A percentile compares a stretch with the other conserved stretches of the same genome.
Evolutionary conservation across 1,140 invertebrate genomes (phyloP).

Genomic region (Aphidius gifuensis): DNA sequence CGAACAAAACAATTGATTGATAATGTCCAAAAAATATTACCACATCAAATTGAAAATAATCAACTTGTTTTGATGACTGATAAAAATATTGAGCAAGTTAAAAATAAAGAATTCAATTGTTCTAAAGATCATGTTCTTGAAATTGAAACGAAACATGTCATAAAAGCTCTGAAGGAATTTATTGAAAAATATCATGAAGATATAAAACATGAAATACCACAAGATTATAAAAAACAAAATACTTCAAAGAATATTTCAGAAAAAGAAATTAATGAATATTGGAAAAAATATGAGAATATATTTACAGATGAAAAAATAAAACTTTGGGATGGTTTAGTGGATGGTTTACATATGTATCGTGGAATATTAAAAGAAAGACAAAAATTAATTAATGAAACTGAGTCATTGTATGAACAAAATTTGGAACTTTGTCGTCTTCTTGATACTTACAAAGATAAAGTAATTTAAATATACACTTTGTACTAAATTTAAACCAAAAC

Average conservation of each 20-base stretch:
- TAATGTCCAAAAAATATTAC: constrained; percentile 7
- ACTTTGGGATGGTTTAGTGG: constrained; percentile 57
- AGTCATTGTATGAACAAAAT: constrained; percentile 56
- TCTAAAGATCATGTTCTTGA: constrained; percentile 54
- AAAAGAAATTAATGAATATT: constrained; percentile 56
- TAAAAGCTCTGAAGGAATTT: constrained; percentile 56
- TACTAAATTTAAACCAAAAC: background rate
- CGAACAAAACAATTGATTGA: constrained; percentile 3
- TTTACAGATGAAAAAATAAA: constrained; percentile 52
- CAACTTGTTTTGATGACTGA: background rate
- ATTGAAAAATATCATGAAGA: constrained; percentile 47
- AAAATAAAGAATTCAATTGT: constrained; percentile 28
- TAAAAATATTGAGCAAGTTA: background rate
- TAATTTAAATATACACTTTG: constrained; percentile 21
- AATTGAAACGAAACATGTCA: constrained; percentile 57
- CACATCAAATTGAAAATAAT: background rate
- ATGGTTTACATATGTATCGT: constrained; percentile 58
- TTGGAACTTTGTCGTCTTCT: constrained; percentile 55
- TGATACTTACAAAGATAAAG: constrained; percentile 35
- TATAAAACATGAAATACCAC: constrained; percentile 33
- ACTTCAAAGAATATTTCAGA: constrained; percentile 52
- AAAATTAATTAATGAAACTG: constrained; percentile 52
- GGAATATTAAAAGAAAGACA: constrained; percentile 56
- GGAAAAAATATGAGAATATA: constrained; percentile 52
- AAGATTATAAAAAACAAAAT: constrained; percentile 38